Evolutionary conservation across 2,888 invertebrate species (phyloP).

Genomic region (Macrosiphum euphorbiae): DNA sequence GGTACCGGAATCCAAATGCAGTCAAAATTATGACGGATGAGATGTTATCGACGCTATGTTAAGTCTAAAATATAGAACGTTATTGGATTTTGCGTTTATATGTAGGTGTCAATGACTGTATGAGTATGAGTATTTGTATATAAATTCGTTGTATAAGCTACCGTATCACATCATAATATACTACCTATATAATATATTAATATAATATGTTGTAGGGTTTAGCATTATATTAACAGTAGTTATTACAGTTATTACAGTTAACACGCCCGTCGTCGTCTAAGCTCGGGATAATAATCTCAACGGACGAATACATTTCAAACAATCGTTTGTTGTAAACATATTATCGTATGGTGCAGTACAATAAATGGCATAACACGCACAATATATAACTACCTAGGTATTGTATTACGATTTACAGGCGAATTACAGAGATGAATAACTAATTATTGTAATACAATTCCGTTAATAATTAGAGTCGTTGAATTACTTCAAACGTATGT

Average conservation of each 20-base stretch:
- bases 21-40: not conserved
- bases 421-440: not conserved
- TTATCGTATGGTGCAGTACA: not conserved
- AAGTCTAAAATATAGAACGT: not conserved
- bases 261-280: not conserved
- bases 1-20: not conserved
- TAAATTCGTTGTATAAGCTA: too few relatives aligned
- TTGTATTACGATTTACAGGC: not conserved
- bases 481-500: not conserved
- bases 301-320: not conserved
- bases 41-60: not conserved
- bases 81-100: not conserved
- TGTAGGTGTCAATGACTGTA: too few relatives aligned
- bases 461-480: not conserved
- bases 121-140: too few relatives aligned
- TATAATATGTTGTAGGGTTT: not conserved
- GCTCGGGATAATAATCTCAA: not conserved
- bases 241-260: not conserved
- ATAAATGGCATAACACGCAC: not conserved
- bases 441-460: not conserved
- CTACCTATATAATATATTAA: too few relatives aligned
- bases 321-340: not conserved
- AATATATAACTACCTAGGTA: not conserved
- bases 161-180: too few relatives aligned
- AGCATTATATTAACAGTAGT: not conserved